Percentiles rank a stretch among this genome's conserved stretches.
Conservation (phyloP, 2,888 invertebrate species). For the Bellardia bayeri region DNA sequence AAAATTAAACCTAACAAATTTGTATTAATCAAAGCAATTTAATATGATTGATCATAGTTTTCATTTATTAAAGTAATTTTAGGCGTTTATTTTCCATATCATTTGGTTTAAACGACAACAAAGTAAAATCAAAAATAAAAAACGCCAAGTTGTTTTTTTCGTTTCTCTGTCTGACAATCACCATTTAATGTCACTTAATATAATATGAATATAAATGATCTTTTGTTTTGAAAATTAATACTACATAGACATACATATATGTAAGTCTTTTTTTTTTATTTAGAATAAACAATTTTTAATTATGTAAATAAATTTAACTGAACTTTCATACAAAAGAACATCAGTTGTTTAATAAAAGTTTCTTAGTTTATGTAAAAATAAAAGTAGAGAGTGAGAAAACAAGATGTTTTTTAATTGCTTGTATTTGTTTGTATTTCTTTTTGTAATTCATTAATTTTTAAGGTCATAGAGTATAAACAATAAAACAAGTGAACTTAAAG, state of each 20-base stretch:
- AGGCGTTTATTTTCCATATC: too few relatives aligned
- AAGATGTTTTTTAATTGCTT: constrained; percentile 27
- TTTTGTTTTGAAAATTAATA: background rate
- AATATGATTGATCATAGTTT: background rate
- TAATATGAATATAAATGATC: background rate
- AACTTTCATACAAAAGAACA: constrained; percentile 19
- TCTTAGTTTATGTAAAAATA: background rate
- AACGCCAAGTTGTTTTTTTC: background rate
- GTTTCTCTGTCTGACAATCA: background rate
- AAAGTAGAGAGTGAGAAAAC: background rate
- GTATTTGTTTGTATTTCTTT: constrained; percentile 1
- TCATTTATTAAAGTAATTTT: too few relatives aligned
- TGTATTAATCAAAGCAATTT: background rate
- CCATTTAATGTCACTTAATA: background rate
- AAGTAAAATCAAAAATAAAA: too few relatives aligned
- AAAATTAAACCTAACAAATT: background rate
- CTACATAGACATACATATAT: background rate
- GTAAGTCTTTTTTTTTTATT: background rate
- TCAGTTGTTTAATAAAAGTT: background rate
- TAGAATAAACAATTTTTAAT: constrained; percentile 25
- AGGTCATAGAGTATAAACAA: constrained; percentile 30
- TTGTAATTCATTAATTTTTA: constrained; percentile 35
- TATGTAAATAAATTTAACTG: constrained; percentile 21
- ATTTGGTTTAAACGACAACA: too few relatives aligned
- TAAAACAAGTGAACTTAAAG: constrained; percentile 45